Evolutionary conservation across 92 coral and sea anemone genomes (phyloP).

Genomic region (Siderastrea radians): DNA sequence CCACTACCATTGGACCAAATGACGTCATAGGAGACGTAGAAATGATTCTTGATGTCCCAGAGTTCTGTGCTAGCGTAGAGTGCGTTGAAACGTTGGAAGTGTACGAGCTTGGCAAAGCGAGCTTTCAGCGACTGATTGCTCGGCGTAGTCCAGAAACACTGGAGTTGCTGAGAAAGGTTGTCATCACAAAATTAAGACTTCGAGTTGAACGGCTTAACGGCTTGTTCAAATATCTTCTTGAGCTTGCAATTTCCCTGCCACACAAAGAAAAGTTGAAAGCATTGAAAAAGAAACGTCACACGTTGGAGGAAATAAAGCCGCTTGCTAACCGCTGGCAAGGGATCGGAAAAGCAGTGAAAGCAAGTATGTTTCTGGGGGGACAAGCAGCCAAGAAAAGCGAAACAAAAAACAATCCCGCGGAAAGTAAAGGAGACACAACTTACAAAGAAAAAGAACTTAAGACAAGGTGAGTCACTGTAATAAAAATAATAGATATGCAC

Average conservation of each 20-base stretch:
- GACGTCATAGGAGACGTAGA: constrained; percentile 95
- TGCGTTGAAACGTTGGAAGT: constrained; percentile 84
- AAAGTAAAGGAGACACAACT: constrained; percentile 6
- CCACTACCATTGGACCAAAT: constrained; percentile 90
- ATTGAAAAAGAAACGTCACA: background rate
- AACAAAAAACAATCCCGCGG: background rate
- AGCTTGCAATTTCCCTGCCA: constrained; percentile 19
- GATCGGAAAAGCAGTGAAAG: background rate
- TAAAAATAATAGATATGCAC: too few species aligned
- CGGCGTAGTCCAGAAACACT: constrained; percentile 79
- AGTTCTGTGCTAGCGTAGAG: constrained; percentile 83
- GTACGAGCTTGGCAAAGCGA: constrained; percentile 84
- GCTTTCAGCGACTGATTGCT: constrained; percentile 77
- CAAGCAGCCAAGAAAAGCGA: background rate
- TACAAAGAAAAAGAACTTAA: constrained; percentile 1
- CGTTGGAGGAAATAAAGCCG: background rate
- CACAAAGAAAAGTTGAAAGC: background rate
- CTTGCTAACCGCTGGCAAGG: background rate
- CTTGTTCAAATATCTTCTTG: constrained; percentile 65
- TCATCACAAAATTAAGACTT: constrained; percentile 57
- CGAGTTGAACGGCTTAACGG: constrained; percentile 62
- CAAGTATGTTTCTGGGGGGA: background rate
- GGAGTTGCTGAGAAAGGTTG: constrained; percentile 58
- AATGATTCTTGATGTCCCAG: constrained; percentile 79
- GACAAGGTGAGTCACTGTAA: constrained; percentile 2